A percentile compares a stretch with the other conserved stretches of the same genome.
These are phyloP conservation scores for Echiichthys vipera DNA, from an alignment of 2,797 vertebrate species.

Conservation along the genomic window DNA sequence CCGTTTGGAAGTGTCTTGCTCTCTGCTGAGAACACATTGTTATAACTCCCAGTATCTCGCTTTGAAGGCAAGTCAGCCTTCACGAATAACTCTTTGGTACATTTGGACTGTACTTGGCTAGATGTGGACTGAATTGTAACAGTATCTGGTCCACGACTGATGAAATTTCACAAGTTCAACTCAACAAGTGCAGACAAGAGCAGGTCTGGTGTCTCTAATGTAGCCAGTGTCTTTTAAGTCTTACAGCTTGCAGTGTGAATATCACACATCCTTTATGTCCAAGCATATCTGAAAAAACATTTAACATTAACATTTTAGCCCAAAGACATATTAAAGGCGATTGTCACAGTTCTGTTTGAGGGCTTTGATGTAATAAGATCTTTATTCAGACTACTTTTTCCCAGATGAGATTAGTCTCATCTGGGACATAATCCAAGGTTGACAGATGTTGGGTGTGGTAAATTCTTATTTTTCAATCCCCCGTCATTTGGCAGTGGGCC, in stretches of 20 bases:
- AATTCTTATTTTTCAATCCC: slow-evolving; percentile 10
- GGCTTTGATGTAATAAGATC: background rate
- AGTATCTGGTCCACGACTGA: background rate
- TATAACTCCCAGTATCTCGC: background rate
- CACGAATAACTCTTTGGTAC: background rate
- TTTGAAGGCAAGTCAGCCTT: background rate
- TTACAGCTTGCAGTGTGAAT: background rate
- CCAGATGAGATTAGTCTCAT: background rate
- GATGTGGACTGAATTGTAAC: background rate
- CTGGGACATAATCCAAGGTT: slow-evolving; percentile 16
- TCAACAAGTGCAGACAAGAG: background rate
- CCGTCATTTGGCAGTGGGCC: background rate
- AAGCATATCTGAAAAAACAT: background rate
- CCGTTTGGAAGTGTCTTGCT: background rate
- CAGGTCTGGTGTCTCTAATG: background rate
- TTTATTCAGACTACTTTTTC: slow-evolving; percentile 13
- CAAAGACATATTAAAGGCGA: background rate
- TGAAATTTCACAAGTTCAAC: background rate
- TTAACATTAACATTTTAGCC: background rate
- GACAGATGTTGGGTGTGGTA: slow-evolving; percentile 2
- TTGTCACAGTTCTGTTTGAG: background rate
- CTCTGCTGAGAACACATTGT: background rate
- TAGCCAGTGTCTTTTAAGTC: background rate
- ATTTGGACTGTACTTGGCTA: background rate
- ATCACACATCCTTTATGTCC: background rate